Evolutionary conservation across 2,113 vertebrate species (phyloP).

Genomic region (Salvator merianae): DNA sequence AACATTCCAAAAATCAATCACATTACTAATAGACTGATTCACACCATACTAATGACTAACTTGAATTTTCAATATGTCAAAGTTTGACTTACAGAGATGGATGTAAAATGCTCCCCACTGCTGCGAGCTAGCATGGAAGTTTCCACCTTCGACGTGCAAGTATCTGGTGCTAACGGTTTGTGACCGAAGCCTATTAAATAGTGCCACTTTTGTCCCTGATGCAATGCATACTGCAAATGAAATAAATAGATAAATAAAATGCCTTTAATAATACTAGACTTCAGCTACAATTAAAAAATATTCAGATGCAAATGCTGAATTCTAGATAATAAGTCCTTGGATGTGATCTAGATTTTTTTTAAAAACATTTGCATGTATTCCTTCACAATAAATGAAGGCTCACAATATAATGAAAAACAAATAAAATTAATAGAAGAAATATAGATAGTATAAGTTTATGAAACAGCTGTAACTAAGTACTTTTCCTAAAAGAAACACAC

Average conservation of each 20-base stretch:
- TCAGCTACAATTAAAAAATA: background rate
- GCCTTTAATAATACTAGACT: background rate
- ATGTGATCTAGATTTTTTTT: background rate
- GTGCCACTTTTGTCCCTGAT: slow-evolving; percentile 98
- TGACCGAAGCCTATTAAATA: slow-evolving; percentile 97
- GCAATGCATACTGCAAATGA: slow-evolving; percentile 93
- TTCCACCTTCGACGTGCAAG: slow-evolving; percentile 97
- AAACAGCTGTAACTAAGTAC: background rate
- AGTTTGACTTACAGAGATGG: slow-evolving; percentile 89
- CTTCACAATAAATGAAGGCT: no score
- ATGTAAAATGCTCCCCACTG: slow-evolving; percentile 99
- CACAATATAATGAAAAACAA: no score
- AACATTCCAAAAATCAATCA: background rate
- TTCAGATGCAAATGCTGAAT: no score
- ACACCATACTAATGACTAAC: background rate
- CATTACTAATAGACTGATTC: background rate
- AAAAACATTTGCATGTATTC: no score
- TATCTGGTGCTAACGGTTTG: slow-evolving; percentile 99
- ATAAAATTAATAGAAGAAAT: background rate
- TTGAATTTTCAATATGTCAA: background rate
- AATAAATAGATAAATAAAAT: background rate
- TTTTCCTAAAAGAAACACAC: slow-evolving; percentile 35
- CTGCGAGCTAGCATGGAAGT: slow-evolving; percentile 98
- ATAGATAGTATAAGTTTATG: background rate
- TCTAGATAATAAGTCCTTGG: background rate